Evolutionary conservation across 2,113 vertebrate genomes (phyloP).

Genomic region (Sebastes schlegelii): DNA sequence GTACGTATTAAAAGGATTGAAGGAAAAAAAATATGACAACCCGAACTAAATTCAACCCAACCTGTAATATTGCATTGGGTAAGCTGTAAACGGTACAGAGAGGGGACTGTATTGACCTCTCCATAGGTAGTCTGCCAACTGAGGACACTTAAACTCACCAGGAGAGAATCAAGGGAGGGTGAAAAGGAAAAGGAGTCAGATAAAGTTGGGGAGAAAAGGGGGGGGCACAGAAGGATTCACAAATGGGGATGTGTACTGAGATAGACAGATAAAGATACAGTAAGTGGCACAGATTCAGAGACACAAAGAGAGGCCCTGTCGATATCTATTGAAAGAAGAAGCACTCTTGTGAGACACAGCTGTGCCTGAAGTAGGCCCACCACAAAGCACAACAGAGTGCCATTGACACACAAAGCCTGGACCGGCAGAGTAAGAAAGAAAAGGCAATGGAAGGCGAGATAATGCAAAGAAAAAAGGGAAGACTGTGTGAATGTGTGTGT

Average conservation of each 20-base stretch:
- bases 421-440: slow-evolving; percentile 63
- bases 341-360: slow-evolving; percentile 55
- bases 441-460: slow-evolving; percentile 60
- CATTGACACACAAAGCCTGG: slow-evolving; percentile 54
- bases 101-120: slow-evolving; percentile 22
- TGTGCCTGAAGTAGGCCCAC: slow-evolving; percentile 54
- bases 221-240: neutral
- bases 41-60: slow-evolving; percentile 2
- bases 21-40: neutral
- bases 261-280: slow-evolving; percentile 53
- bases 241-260: slow-evolving; percentile 7
- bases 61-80: slow-evolving; percentile 47
- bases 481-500: slow-evolving; percentile 16
- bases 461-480: slow-evolving; percentile 39
- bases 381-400: slow-evolving; percentile 57
- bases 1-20: neutral
- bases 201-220: neutral
- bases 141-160: slow-evolving; percentile 37
- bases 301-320: slow-evolving; percentile 59
- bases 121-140: slow-evolving; percentile 9
- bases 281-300: slow-evolving; percentile 44
- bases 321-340: slow-evolving; percentile 63
- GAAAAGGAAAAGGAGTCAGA: slow-evolving; percentile 9
- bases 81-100: slow-evolving; percentile 40
- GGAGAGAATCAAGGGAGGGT: slow-evolving; percentile 12